Conservation (phyloP, 2,797 vertebrate species). For the Danio tinwini region DNA sequence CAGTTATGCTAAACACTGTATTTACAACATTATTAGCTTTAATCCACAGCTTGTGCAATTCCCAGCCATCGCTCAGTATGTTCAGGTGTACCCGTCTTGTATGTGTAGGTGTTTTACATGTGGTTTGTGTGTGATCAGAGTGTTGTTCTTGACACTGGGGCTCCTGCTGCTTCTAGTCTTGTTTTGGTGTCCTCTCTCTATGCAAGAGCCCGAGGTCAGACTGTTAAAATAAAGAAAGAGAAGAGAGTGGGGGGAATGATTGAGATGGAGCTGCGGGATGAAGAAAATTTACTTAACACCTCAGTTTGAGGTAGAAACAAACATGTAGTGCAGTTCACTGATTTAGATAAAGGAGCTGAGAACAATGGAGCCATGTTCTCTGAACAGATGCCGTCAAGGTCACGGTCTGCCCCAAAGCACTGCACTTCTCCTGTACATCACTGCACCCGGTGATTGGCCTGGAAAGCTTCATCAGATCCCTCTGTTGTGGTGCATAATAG, state of each 20-base stretch:
- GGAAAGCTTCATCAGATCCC: constrained; percentile 37
- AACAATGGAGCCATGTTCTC: constrained; percentile 20
- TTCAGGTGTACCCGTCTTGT: background rate
- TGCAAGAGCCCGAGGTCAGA: constrained; percentile 14
- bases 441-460: constrained; percentile 17
- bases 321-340: background rate
- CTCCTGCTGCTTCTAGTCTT: constrained; percentile 7
- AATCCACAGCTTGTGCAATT: too few species aligned
- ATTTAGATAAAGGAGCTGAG: background rate
- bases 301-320: constrained; percentile 9
- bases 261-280: constrained; percentile 38
- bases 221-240: constrained; percentile 30
- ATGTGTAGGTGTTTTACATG: background rate
- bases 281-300: constrained; percentile 40
- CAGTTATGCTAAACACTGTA: too few species aligned
- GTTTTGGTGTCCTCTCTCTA: constrained; percentile 28
- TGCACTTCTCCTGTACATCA: constrained; percentile 19
- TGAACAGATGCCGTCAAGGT: constrained; percentile 37
- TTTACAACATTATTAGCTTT: too few species aligned
- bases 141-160: constrained; percentile 31
- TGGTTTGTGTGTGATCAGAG: constrained; percentile 7
- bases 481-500: constrained; percentile 26
- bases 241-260: constrained; percentile 54
- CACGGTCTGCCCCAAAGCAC: constrained; percentile 21
- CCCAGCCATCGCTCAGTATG: background rate